phyloP scores from a whole-genome alignment of 2,888 invertebrate species.

The Pandemis corylana region DNA sequence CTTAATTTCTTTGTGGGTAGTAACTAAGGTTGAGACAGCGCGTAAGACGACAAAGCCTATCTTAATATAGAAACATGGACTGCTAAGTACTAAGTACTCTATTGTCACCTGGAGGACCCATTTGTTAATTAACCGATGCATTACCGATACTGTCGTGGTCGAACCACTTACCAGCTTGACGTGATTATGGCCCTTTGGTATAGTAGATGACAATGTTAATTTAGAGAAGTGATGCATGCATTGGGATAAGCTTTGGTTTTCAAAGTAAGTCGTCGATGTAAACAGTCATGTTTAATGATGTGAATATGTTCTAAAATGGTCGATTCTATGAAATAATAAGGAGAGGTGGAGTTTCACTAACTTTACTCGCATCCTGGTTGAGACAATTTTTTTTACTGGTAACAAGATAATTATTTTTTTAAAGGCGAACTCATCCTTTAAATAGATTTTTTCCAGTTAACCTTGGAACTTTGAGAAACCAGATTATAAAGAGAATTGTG shows the following conservation, averaged over 20 bases:
- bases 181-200: background rate
- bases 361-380: no score
- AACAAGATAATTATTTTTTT: no score
- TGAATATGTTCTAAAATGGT: no score
- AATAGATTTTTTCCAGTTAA: no score
- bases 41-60: background rate
- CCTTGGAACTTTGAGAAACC: no score
- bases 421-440: no score
- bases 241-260: background rate
- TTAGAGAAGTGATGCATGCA: background rate
- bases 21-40: background rate
- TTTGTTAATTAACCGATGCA: conserved; percentile 13
- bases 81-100: background rate
- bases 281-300: no score
- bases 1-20: no score
- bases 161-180: background rate
- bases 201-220: background rate
- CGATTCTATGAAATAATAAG: no score
- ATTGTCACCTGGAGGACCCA: background rate
- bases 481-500: no score
- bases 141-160: background rate
- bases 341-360: no score
- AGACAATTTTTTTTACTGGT: no score
- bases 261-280: background rate
- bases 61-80: background rate